These are phyloP conservation scores for Leptatherina wallacei DNA, from an alignment of 2,797 vertebrate species.

Conservation along the genomic window DNA sequence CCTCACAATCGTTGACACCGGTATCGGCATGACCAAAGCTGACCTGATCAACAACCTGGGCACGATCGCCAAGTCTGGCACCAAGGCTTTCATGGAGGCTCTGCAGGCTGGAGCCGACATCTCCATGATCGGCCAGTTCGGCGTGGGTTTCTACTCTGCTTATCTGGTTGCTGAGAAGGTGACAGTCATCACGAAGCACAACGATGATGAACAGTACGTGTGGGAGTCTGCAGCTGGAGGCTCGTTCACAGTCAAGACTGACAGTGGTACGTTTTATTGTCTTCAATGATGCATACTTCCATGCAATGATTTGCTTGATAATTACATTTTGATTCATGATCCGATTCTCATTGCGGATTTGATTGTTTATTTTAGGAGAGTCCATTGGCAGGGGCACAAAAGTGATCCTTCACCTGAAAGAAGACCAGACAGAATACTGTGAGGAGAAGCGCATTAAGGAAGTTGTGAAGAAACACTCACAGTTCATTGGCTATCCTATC, in stretches of 20 bases:
- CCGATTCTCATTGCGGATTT: conserved; percentile 13
- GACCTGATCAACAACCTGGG: conserved; percentile 86
- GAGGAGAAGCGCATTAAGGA: conserved; percentile 93
- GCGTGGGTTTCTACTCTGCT: conserved; percentile 86
- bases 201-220: conserved; percentile 81
- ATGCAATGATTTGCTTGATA: not conserved
- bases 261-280: conserved; percentile 59
- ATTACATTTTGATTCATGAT: not conserved
- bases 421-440: conserved; percentile 93
- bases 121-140: conserved; percentile 85
- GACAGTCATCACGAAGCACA: conserved; percentile 84
- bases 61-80: conserved; percentile 84
- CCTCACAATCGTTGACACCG: conserved; percentile 75
- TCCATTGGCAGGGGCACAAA: conserved; percentile 91
- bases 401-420: conserved; percentile 93
- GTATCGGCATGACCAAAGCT: conserved; percentile 85
- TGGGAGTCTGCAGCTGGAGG: conserved; percentile 87
- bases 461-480: conserved; percentile 95
- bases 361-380: conserved; percentile 78
- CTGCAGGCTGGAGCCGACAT: conserved; percentile 84
- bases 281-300: not conserved
- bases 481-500: conserved; percentile 97
- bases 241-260: conserved; percentile 76
- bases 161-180: conserved; percentile 84
- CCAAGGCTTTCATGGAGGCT: conserved; percentile 83